Conservation (phyloP, 1,140 invertebrate genomes). For the Drosophila micromelanica region DNA sequence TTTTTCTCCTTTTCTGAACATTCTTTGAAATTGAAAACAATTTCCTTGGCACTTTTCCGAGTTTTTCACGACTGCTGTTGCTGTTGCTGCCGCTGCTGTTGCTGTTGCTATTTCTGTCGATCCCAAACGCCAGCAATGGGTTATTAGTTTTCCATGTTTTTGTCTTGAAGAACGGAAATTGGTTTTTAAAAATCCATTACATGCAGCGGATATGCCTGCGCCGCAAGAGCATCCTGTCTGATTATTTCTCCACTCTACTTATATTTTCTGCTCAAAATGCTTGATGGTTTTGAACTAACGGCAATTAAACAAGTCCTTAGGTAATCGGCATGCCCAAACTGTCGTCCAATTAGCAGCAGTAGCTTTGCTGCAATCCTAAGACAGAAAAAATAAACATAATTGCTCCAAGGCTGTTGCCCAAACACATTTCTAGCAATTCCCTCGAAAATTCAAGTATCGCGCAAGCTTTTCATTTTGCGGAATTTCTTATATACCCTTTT, state of each 20-base stretch:
- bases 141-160: constrained; percentile 77
- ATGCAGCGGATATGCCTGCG: constrained; percentile 51
- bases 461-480: constrained; percentile 44
- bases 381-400: constrained; percentile 69
- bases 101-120: constrained; percentile 9
- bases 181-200: constrained; percentile 81
- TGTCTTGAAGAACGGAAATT: constrained; percentile 65
- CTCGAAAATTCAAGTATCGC: constrained; percentile 41
- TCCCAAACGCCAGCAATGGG: constrained; percentile 53
- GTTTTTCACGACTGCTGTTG: constrained; percentile 16
- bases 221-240: constrained; percentile 51
- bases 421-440: constrained; percentile 28
- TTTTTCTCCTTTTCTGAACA: constrained; percentile 57
- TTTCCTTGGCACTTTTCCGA: constrained; percentile 70
- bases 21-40: constrained; percentile 78
- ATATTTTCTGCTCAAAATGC: not conserved
- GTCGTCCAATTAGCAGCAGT: constrained; percentile 37
- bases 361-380: constrained; percentile 16
- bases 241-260: constrained; percentile 45
- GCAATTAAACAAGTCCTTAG: constrained; percentile 37
- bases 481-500: constrained; percentile 41
- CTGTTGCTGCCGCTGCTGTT: constrained; percentile 2
- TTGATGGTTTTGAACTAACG: constrained; percentile 1
- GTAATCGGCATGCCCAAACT: constrained; percentile 27
- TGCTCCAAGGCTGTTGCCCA: constrained; percentile 39